Evolutionary conservation across 2,797 vertebrate species (phyloP), one percentile per base, ranked within the genome.

Genomic region (Choloepus didactylus): DNA sequence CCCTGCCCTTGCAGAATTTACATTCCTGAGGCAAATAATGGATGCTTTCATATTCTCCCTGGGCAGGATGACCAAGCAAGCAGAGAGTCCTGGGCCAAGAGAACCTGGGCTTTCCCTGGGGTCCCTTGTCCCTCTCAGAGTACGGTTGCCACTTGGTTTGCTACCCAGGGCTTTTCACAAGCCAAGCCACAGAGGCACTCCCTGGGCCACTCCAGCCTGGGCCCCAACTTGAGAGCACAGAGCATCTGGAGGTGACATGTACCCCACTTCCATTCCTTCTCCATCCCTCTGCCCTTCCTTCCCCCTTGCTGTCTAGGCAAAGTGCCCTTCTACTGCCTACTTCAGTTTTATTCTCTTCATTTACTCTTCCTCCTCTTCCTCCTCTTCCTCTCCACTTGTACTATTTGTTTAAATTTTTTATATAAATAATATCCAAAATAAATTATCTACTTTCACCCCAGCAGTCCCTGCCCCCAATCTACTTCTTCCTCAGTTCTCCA

Each of bases 241-340:
- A 35, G 19, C 25, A 16, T 60, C 0, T 1, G 2, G 11, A 7
- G 4, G 27, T 10, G 60, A 56, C 29, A 29, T 2, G 2, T 19
- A 29, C 31, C 31, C 9, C 49, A 49, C 49, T 60, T 46, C 44
- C 80, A 14, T 27, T 16, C 38, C 31, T 72, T 70, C n/a, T 49
- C 88, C 14, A 31, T 12, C 5, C 49, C 62, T 19, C 35, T 66
- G 8, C 21, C 41, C n/a, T 27, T 10, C 19, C 19, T 62, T 62
- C 27, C 19, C 51, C n/a, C 51, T 44, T 25, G 14, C 44, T 4
- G 2, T 64, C 64, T 56, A 18, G 5, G 44, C 62, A 11, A 29
- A 8, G 3, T 5, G 10, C 19, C 70, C 19, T 84, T 62, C 49
- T 46, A 6, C 21, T 6, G 2, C 27, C 73, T 23, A 21, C 15